A percentile compares a stretch with the other conserved stretches of the same genome.
These are phyloP conservation scores for Austrolebias charrua DNA, from an alignment of 2,797 vertebrate species.

Conservation along the genomic window DNA sequence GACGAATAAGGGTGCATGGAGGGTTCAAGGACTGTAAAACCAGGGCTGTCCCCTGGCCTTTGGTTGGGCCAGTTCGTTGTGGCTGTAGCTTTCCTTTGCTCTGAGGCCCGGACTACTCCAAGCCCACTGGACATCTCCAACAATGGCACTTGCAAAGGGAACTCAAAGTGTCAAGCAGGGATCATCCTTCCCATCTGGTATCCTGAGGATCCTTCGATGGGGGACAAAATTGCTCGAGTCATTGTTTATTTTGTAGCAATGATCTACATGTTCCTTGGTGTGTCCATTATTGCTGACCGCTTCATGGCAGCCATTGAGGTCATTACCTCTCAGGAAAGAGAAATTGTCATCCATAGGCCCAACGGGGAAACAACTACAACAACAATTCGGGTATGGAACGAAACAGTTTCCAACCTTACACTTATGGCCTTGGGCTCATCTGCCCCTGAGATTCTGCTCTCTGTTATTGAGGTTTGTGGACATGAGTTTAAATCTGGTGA, in stretches of 20 bases:
- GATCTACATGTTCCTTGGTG: constrained; percentile 99
- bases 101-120: constrained; percentile 84
- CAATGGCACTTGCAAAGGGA: constrained; percentile 88
- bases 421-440: constrained; percentile 98
- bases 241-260: constrained; percentile 98
- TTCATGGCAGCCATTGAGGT: constrained; percentile 99
- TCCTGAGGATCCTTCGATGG: constrained; percentile 96
- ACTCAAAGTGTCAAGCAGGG: constrained; percentile 88
- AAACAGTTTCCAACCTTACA: constrained; percentile 97
- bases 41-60: constrained; percentile 89
- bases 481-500: constrained; percentile 92
- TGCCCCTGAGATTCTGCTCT: constrained; percentile 94
- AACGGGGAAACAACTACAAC: constrained; percentile 96
- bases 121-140: constrained; percentile 79
- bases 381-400: constrained; percentile 96
- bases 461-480: constrained; percentile 95
- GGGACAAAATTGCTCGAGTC: constrained; percentile 98
- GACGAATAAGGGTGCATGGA: constrained; percentile 92
- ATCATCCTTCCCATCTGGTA: constrained; percentile 99
- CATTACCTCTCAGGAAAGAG: constrained; percentile 97
- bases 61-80: constrained; percentile 88
- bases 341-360: constrained; percentile 91
- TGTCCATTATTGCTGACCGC: constrained; percentile 97
- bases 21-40: constrained; percentile 88
- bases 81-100: constrained; percentile 68